Conservation (phyloP, 2,797 vertebrate species). For the Lithobates sylvaticus region DNA sequence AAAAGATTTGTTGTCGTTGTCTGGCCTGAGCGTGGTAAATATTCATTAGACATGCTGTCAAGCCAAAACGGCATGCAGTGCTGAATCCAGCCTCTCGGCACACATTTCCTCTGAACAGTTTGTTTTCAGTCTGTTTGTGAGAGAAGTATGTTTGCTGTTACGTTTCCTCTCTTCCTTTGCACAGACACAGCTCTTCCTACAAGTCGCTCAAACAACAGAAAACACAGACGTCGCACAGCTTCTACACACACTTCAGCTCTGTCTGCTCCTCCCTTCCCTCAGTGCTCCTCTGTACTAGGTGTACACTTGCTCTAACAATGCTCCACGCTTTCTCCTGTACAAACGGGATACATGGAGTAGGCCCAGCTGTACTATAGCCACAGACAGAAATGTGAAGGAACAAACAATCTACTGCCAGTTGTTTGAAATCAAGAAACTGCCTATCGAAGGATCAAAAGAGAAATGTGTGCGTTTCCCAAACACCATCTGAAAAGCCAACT, state of each 20-base stretch:
- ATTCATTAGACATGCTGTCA: background rate
- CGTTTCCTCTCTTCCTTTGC: constrained; percentile 46
- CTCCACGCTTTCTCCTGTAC: background rate
- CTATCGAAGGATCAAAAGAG: too few relatives aligned
- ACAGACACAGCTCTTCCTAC: constrained; percentile 35
- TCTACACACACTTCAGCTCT: background rate
- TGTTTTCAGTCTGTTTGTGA: constrained; percentile 12
- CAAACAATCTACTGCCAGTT: too few relatives aligned
- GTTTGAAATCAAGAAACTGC: too few relatives aligned
- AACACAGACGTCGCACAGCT: background rate
- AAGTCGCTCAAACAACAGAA: background rate
- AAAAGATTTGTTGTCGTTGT: too few relatives aligned
- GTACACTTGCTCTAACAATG: background rate
- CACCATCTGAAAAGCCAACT: too few relatives aligned
- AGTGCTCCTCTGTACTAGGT: background rate
- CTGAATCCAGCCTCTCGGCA: background rate
- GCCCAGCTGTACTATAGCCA: too few relatives aligned
- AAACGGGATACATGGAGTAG: too few relatives aligned
- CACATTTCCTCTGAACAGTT: constrained; percentile 29
- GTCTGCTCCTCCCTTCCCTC: constrained; percentile 21
- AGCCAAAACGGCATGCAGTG: background rate
- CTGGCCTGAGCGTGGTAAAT: background rate
- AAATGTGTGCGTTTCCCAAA: too few relatives aligned
- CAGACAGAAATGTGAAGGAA: too few relatives aligned
- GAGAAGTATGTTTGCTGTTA: background rate